These are phyloP conservation scores for Mactra quadrangularis DNA, from an alignment of 1,140 invertebrate species.

Conservation along the genomic window DNA sequence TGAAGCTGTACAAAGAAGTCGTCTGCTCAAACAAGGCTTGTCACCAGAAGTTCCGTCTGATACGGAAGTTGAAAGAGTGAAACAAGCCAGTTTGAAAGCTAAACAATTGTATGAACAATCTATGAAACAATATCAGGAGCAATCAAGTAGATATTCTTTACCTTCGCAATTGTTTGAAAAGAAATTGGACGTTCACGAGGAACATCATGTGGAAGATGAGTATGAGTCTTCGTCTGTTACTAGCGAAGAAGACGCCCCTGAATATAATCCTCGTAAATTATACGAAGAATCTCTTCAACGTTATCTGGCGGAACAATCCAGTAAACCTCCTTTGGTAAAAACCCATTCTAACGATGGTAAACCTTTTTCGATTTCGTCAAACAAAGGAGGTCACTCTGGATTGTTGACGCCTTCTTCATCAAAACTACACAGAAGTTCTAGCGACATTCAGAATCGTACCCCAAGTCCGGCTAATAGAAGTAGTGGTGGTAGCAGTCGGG, in stretches of 20 bases:
- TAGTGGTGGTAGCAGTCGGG: constrained; percentile 20
- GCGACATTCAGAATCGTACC: constrained; percentile 17
- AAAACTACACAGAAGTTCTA: constrained; percentile 25
- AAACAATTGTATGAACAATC: constrained; percentile 58
- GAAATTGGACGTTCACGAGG: constrained; percentile 25
- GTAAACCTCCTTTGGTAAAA: constrained; percentile 51
- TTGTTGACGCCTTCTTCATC: neutral
- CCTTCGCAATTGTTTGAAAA: constrained; percentile 42
- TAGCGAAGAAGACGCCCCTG: constrained; percentile 31
- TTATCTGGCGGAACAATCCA: constrained; percentile 49
- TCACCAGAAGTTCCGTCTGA: constrained; percentile 11
- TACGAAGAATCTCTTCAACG: constrained; percentile 57
- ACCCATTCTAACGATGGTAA: constrained; percentile 17
- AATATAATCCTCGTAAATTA: constrained; percentile 42
- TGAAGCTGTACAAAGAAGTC: constrained; percentile 51
- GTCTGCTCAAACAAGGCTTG: constrained; percentile 46
- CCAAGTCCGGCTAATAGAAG: too few species aligned
- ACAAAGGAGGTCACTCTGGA: constrained; percentile 39
- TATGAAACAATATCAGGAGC: constrained; percentile 55
- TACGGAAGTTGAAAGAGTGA: constrained; percentile 20
- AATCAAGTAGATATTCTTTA: constrained; percentile 18
- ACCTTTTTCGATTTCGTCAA: constrained; percentile 49
- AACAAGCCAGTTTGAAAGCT: constrained; percentile 47
- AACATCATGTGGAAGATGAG: neutral
- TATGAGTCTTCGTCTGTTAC: constrained; percentile 2